Evolutionary conservation across 2,888 invertebrate species (phyloP), one percentile per base, ranked within the genome.

Genomic region (Melanargia galathea): DNA sequence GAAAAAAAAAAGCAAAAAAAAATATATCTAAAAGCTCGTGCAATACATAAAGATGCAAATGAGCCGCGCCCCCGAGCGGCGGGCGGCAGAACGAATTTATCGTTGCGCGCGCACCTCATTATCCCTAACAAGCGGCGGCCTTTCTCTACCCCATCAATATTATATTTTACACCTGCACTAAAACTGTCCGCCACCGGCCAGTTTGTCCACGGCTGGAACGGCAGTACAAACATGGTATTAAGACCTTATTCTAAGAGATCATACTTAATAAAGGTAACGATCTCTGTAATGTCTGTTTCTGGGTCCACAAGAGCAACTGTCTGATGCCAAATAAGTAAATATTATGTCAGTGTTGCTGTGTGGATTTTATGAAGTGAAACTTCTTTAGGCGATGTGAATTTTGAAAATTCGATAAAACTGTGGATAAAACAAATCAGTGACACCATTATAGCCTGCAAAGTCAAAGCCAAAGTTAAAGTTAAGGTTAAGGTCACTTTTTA

Each of bases 101-200:
- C 73, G 83, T 76, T 79, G 83, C 83, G 84, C 85, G 84, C 83
- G 84, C 86, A 85, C 83, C 90, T 90, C 90, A 89, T 90, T 90
- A 89, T 81, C 81, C 75, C 86, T 90, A 90, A 90, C 90, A 89
- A 90, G 89, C 86, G 79, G 83, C 81, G 79, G 84, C 85, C 86
- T 87, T 87, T 86, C 86, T 83, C 83, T 85, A 84, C 83, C 77
- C 80, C 82, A 86, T 90, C 90, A 90, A 90, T 90, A 89, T 88
- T 81, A 87, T 87, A 88, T 88, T 90, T 88, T 86, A 89, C 89
- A 90, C 87, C 88, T 89, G 88, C 82, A 84, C 76, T 81, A 78
- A 83, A 80, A 75, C 75, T 65, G 60, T 48, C 57, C 51, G 40
- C 33, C 35, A 35, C 33, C 20, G 26, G 26, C 30, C n/a, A n/a